Evolutionary conservation across 2,888 invertebrate species (phyloP).

Genomic region (Mayetiola destructor): DNA sequence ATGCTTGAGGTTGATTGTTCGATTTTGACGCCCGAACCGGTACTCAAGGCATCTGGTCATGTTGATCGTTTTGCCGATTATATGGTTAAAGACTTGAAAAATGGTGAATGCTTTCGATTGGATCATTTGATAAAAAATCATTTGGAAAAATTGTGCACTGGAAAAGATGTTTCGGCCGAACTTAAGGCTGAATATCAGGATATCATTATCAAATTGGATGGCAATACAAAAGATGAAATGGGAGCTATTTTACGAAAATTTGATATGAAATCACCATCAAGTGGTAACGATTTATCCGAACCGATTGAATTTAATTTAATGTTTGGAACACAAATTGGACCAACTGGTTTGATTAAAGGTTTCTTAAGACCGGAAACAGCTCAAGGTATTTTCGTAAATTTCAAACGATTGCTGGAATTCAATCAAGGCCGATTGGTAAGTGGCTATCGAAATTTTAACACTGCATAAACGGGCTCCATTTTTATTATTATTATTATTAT

Average conservation of each 20-base stretch:
- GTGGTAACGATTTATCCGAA: constrained; percentile 86
- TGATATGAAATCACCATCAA: constrained; percentile 87
- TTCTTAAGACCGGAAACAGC: constrained; percentile 97
- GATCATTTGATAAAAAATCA: constrained; percentile 96
- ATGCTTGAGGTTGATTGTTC: constrained; percentile 99
- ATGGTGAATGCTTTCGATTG: constrained; percentile 92
- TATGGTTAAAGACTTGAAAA: constrained; percentile 95
- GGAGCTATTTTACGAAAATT: constrained; percentile 67
- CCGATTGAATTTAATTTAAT: constrained; percentile 98
- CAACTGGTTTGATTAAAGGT: constrained; percentile 85
- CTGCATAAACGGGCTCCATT: too few relatives aligned
- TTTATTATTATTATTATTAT: too few relatives aligned
- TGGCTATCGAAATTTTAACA: too few relatives aligned
- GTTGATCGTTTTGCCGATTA: constrained; percentile 97
- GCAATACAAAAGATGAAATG: constrained; percentile 80
- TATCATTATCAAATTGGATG: constrained; percentile 51
- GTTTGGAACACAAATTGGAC: constrained; percentile 97
- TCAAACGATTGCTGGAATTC: constrained; percentile 91
- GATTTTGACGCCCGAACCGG: constrained; percentile 91
- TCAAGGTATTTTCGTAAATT: constrained; percentile 99
- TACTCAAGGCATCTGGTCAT: constrained; percentile 96
- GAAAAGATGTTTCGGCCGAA: constrained; percentile 65
- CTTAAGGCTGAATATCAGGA: constrained; percentile 60
- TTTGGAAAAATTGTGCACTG: constrained; percentile 68
- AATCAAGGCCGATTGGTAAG: constrained; percentile 90